Evolutionary conservation across 2,888 invertebrate genomes (phyloP), one percentile per base, ranked within the genome.

Genomic region (Pseudococcus longispinus): DNA sequence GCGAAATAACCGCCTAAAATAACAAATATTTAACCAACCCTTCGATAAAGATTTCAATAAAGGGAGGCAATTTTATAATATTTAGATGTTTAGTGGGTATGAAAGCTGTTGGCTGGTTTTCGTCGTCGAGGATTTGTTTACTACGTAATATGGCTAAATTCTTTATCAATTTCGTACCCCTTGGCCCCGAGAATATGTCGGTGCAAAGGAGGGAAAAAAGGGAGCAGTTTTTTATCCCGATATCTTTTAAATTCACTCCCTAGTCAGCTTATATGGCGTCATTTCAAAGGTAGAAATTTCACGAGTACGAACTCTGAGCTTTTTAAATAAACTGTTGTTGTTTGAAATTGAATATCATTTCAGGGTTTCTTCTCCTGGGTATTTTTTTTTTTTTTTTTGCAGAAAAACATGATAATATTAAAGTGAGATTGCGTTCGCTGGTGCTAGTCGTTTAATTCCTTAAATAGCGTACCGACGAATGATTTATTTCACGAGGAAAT

Each of bases 321-420:
- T n/a, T 60, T 20, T 23, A 23, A 60, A 60, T 60, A 60, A 60
- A 60, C 23, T 60, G 23, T 60, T 60, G 60, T 60, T 60, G 20
- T 60, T 60, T 60, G 60, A 60, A 60, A 60, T 60, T 60, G 60
- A 60, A 60, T 60, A 60, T 23, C 60, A 60, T 60, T 60, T 60
- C 60, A 60, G 9, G 9, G 9, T 60, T 23, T 60, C 60, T 23
- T 9, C 23, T 60, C 20, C 23, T 9, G 1, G 20, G 44, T 46
- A 46, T 46, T 23, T 20, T n/a, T n/a, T n/a, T n/a, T n/a, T n/a
- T n/a, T n/a, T n/a, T n/a, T n/a, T n/a, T 8, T 11, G 23, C 1
- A 11, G 20, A 60, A 60, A 60, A 60, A 60, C 60, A 60, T 60
- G 20, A 8, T 13, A 23, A 60, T 23, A 60, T 23, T 60, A 60